These are phyloP conservation scores for Triplophysa tibetana DNA, from an alignment of 2,113 vertebrate genomes.

Conservation along the genomic window DNA sequence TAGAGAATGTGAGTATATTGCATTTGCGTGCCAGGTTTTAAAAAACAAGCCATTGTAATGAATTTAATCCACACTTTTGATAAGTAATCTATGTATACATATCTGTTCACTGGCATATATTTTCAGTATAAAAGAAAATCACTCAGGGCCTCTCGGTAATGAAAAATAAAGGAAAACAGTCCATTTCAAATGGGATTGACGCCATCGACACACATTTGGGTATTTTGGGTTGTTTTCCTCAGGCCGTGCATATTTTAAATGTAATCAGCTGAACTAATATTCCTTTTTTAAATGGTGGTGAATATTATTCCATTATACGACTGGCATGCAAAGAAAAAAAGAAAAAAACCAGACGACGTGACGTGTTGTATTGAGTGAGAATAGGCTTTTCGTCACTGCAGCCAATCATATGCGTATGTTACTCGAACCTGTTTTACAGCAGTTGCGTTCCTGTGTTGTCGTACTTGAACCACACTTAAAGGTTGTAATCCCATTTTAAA, in stretches of 20 bases:
- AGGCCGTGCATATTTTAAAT: constrained; percentile 75
- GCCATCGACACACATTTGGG: constrained; percentile 74
- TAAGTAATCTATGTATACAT: constrained; percentile 80
- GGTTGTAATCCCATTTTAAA: constrained; percentile 72
- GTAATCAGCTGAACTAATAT: constrained; percentile 75
- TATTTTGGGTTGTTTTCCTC: constrained; percentile 76
- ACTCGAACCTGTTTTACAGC: constrained; percentile 67
- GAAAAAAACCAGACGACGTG: constrained; percentile 62
- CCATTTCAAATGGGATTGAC: constrained; percentile 71
- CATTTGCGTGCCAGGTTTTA: constrained; percentile 73
- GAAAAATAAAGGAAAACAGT: constrained; percentile 76
- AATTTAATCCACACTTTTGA: constrained; percentile 81
- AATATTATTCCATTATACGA: constrained; percentile 76
- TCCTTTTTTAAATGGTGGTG: constrained; percentile 72
- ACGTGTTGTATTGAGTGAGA: constrained; percentile 71
- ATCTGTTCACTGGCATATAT: constrained; percentile 81
- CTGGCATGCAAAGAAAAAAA: constrained; percentile 74
- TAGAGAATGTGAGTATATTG: constrained; percentile 70
- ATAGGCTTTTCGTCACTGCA: constrained; percentile 72
- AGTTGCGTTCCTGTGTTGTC: constrained; percentile 68
- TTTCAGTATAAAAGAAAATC: constrained; percentile 68
- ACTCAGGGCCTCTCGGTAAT: constrained; percentile 82
- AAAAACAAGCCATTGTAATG: constrained; percentile 79
- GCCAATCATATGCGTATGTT: constrained; percentile 73
- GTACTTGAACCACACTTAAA: constrained; percentile 72